Conservation (phyloP, 1,140 invertebrate genomes). For the Orchesella cincta region DNA sequence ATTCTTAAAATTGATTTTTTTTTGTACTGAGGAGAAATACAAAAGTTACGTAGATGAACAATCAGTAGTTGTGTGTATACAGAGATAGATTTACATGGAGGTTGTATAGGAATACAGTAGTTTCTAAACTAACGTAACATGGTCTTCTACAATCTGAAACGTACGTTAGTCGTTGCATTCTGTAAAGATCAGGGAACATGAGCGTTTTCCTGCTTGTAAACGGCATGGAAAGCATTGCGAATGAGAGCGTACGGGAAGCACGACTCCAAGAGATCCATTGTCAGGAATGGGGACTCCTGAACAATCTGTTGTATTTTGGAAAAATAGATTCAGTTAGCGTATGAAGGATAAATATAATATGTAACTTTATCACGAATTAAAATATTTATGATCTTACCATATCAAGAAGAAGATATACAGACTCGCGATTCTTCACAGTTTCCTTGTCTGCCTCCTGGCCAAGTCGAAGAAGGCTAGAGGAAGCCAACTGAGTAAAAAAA, state of each 20-base stretch:
- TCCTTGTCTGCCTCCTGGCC: conserved; percentile 96
- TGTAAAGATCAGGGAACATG: conserved; percentile 32
- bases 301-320: conserved; percentile 79
- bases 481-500: conserved; percentile 69
- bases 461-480: conserved; percentile 87
- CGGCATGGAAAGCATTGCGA: conserved; percentile 93
- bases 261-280: conserved; percentile 96
- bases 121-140: neutral
- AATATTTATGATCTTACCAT: conserved; percentile 58
- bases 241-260: conserved; percentile 97
- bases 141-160: neutral
- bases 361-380: neutral
- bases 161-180: neutral
- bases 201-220: conserved; percentile 81
- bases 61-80: neutral
- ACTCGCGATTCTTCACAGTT: conserved; percentile 88
- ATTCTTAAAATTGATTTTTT: conserved; percentile 1
- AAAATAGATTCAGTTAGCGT: neutral
- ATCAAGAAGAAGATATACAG: conserved; percentile 91
- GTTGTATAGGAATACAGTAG: neutral
- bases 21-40: neutral
- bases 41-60: neutral
- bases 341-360: neutral
- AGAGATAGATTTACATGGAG: neutral
- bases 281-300: conserved; percentile 94